These are phyloP conservation scores for Protobothrops flavoviridis DNA, from an alignment of 2,113 vertebrate genomes.

Conservation along the genomic window DNA sequence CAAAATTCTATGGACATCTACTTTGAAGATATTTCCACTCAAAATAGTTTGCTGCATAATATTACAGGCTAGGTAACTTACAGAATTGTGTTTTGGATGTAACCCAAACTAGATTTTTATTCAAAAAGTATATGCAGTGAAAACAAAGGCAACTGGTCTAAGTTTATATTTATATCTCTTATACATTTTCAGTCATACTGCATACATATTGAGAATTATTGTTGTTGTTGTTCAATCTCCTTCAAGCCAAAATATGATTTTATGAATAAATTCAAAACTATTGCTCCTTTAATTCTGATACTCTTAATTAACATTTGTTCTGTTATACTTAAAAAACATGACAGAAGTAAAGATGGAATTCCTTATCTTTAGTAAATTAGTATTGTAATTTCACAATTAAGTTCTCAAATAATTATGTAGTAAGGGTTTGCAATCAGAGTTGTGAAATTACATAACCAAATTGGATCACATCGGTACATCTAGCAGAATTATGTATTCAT, in stretches of 20 bases:
- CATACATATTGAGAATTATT: background rate
- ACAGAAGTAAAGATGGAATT: background rate
- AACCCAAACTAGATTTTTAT: background rate
- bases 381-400: background rate
- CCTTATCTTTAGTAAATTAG: background rate
- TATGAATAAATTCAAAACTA: conserved; percentile 5
- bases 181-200: background rate
- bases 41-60: background rate
- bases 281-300: background rate
- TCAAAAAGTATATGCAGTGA: background rate
- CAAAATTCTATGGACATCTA: background rate
- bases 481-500: background rate
- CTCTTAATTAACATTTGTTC: background rate
- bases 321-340: background rate
- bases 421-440: background rate
- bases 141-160: background rate
- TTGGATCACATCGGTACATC: background rate
- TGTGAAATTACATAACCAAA: background rate
- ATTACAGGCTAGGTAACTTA: background rate
- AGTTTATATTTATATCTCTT: background rate
- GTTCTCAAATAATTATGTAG: too few relatives aligned
- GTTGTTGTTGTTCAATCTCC: background rate
- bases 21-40: background rate
- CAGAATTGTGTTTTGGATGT: background rate
- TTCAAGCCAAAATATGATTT: background rate